A percentile compares a stretch with the other conserved stretches of the same genome.
Conservation (phyloP, 1,140 invertebrate genomes). For the Proctacanthus coquilletti region DNA sequence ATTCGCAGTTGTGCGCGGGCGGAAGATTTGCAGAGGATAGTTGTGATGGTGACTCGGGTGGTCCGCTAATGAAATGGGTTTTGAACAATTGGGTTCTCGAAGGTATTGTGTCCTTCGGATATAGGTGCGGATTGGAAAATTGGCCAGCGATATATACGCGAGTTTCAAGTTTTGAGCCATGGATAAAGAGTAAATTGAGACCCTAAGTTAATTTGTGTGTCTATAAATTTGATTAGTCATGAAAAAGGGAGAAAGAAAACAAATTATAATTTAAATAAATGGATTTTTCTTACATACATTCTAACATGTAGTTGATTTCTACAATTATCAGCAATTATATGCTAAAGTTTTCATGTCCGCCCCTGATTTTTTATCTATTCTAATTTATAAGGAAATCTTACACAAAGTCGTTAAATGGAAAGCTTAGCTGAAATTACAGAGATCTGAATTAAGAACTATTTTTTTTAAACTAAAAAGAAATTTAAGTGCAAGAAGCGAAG, state of each 20-base stretch:
- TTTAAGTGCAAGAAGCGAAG: too few relatives aligned
- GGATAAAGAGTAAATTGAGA: constrained; percentile 30
- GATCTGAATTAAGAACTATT: too few relatives aligned
- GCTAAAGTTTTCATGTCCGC: too few relatives aligned
- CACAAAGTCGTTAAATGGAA: too few relatives aligned
- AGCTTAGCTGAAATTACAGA: too few relatives aligned
- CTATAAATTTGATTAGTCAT: background rate
- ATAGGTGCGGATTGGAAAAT: constrained; percentile 27
- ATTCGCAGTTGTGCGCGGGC: constrained; percentile 40
- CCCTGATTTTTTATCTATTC: too few relatives aligned
- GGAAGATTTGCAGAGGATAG: constrained; percentile 39
- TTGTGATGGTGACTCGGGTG: constrained; percentile 54
- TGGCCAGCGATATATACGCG: constrained; percentile 36
- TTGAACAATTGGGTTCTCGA: constrained; percentile 33
- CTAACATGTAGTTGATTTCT: too few relatives aligned
- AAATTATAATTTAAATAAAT: too few relatives aligned
- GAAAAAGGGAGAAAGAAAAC: background rate
- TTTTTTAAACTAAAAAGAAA: too few relatives aligned
- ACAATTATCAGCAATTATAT: too few relatives aligned
- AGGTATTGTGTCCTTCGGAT: constrained; percentile 38
- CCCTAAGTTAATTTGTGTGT: constrained; percentile 10
- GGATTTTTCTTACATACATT: too few relatives aligned
- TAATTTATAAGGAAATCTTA: too few relatives aligned
- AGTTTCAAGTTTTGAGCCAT: constrained; percentile 30
- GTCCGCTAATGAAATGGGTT: constrained; percentile 37